A percentile compares a stretch with the other conserved stretches of the same genome.
phyloP scores from a whole-genome alignment of 2,888 invertebrate genomes.

The Apocheima hispidaria region DNA sequence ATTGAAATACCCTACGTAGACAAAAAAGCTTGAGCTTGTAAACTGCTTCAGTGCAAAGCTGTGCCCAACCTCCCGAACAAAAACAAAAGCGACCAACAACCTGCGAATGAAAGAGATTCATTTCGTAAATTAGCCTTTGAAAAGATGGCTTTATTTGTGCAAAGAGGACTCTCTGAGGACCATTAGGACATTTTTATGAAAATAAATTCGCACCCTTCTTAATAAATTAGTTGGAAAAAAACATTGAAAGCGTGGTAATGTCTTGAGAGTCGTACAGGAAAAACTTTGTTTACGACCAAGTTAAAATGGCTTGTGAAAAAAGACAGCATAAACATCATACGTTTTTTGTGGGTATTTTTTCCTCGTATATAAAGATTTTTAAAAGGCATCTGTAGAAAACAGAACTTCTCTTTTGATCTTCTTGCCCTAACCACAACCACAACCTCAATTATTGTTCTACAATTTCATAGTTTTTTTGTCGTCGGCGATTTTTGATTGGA shows the following conservation, averaged over 20 bases:
- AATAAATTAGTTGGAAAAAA: conserved; percentile 50
- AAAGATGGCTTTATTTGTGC: conserved; percentile 64
- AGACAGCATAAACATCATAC: background rate
- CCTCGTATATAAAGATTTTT: background rate
- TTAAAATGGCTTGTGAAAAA: background rate
- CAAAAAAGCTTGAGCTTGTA: background rate
- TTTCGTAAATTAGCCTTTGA: conserved; percentile 67
- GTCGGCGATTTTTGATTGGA: too few species aligned
- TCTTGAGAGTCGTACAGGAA: conserved; percentile 34
- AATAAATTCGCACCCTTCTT: conserved; percentile 49
- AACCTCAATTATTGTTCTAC: too few species aligned
- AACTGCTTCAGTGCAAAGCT: conserved; percentile 5
- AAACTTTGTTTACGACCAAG: conserved; percentile 19
- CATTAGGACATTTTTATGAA: conserved; percentile 48
- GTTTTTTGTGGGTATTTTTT: background rate
- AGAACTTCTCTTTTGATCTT: too few species aligned
- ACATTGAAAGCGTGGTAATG: conserved; percentile 39
- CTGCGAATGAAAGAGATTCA: conserved; percentile 72
- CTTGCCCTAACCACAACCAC: too few species aligned
- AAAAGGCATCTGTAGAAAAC: too few species aligned
- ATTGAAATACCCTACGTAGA: background rate
- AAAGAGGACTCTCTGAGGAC: conserved; percentile 39
- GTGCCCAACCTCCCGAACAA: conserved; percentile 44
- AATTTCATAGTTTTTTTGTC: too few species aligned
- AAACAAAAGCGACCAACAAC: conserved; percentile 57